Base-by-base conservation (phyloP, 2,888 invertebrate species). In the Rosalia funebris region DNA sequence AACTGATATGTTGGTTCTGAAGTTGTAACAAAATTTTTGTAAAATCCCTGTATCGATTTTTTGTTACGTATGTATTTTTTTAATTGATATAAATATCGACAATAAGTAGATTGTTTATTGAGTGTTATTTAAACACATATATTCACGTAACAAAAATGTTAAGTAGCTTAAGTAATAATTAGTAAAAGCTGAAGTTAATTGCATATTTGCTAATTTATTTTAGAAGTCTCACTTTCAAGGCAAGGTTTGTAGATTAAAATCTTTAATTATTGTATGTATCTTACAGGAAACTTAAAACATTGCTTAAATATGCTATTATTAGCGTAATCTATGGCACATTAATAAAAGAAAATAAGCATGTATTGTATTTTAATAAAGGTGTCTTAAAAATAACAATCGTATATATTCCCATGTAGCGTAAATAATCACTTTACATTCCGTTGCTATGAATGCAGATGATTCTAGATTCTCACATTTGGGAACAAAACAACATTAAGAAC, bases 141-240 rank as follows among this genome's bases (percentile, higher is more conserved):
- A n/a, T n/a, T n/a, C n/a, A n/a, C n/a, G n/a, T n/a, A n/a, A n/a
- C n/a, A n/a, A n/a, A n/a, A n/a, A n/a, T 9, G 9, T 37, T 37
- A 37, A 12, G n/a, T 9, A 10, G 25, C 14, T 16, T 47, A 34
- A 34, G 47, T 11, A 34, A 47, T 19, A 44, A 25, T 44, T 20
- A 25, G 44, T 44, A 44, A 44, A 44, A 25, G 44, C 44, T 44
- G 25, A 47, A 47, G 14, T 17, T 47, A 50, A 50, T 50, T 50
- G 39, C 16, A 16, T 16, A 10, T 37, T 31, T 3, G 48, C 14
- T 48, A 48, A 48, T 36, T 10, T n/a, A 36, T 37, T 20, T 15
- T 11, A 19, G 48, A 39, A 39, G 50, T 50, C 50, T 39, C 34
- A 31, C 25, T 15, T 36, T 25, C 50, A 50, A 50, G 50, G 50